Percentiles rank a stretch among this genome's conserved stretches.
These are phyloP conservation scores for Stichopus horrens DNA, from an alignment of 53 echinoderm and acorn worm genomes.

Conservation along the genomic window DNA sequence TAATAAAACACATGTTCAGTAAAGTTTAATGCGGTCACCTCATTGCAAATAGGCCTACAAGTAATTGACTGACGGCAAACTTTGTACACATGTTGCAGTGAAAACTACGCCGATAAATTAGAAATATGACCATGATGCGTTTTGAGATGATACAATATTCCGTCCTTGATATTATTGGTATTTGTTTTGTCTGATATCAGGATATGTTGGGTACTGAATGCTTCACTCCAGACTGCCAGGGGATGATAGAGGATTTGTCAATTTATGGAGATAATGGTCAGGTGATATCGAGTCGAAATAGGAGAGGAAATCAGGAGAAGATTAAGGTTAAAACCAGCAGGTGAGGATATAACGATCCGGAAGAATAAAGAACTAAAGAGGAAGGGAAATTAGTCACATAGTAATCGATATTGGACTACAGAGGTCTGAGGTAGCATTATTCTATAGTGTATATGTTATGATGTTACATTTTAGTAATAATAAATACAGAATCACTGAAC, in stretches of 20 bases:
- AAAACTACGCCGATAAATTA: background rate
- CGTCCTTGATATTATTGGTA: background rate
- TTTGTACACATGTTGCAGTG: no score
- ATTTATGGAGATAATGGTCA: constrained; percentile 74
- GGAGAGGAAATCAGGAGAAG: background rate
- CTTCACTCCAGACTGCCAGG: constrained; percentile 83
- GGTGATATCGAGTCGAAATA: background rate
- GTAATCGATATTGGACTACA: no score
- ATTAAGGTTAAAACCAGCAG: background rate
- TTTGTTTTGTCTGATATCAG: constrained; percentile 46
- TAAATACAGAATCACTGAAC: no score
- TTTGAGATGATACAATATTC: background rate
- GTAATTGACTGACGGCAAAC: no score
- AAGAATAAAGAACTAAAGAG: background rate
- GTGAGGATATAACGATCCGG: background rate
- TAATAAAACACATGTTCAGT: no score
- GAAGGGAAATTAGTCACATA: background rate
- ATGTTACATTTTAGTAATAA: no score
- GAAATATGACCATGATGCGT: background rate
- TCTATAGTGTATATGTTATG: no score
- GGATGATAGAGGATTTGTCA: constrained; percentile 48
- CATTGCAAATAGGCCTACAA: no score
- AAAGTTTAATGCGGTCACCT: no score
- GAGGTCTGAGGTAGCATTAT: no score
- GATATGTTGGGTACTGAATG: constrained; percentile 67